Evolutionary conservation across 2,888 invertebrate genomes (phyloP).

Genomic region (Monochamus alternatus): DNA sequence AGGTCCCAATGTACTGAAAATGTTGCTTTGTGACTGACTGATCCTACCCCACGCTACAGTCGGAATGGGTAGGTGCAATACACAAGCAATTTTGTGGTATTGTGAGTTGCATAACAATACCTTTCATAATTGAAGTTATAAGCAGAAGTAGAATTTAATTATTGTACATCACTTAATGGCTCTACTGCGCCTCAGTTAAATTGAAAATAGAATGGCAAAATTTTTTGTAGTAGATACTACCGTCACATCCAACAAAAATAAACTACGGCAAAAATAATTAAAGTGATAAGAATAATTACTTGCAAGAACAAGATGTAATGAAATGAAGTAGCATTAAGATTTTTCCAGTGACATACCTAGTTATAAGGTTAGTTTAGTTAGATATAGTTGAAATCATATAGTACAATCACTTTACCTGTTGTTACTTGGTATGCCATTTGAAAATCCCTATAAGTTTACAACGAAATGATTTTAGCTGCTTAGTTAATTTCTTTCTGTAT

Average conservation of each 20-base stretch:
- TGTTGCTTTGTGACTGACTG: too few relatives aligned
- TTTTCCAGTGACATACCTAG: too few relatives aligned
- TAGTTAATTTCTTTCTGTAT: too few relatives aligned
- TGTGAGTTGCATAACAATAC: background rate
- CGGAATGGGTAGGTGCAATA: too few relatives aligned
- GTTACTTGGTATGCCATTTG: too few relatives aligned
- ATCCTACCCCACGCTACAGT: too few relatives aligned
- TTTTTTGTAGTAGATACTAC: background rate
- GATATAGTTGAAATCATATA: background rate
- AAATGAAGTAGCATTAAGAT: background rate
- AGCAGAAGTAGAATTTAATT: background rate
- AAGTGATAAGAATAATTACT: too few relatives aligned
- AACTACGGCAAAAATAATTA: background rate
- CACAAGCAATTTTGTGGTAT: background rate
- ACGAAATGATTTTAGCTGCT: too few relatives aligned
- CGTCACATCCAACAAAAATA: background rate
- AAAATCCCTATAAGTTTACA: too few relatives aligned
- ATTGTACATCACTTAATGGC: constrained; percentile 27
- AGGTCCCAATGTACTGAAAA: too few relatives aligned
- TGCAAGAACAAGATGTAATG: background rate
- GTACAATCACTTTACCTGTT: background rate
- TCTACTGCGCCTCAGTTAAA: constrained; percentile 24
- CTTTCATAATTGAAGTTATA: too few relatives aligned
- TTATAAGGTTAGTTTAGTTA: too few relatives aligned
- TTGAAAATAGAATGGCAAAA: constrained; percentile 1